Conservation (phyloP, 2,113 vertebrate genomes). For the Eira barbara region DNA sequence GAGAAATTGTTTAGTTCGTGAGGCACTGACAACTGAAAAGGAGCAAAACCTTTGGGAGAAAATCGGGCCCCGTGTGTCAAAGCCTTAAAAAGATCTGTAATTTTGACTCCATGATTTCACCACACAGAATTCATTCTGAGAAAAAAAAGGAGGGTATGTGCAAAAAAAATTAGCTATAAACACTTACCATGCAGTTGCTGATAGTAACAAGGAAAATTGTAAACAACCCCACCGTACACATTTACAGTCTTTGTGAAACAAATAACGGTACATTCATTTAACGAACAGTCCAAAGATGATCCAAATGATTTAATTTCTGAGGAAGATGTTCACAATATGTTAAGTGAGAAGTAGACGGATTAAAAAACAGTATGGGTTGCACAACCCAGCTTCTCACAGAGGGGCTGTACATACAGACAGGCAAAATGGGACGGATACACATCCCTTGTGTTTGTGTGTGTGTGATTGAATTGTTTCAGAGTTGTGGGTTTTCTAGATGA, state of each 20-base stretch:
- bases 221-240: neutral
- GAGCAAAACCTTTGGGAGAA: neutral
- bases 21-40: neutral
- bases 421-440: neutral
- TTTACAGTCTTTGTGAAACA: neutral
- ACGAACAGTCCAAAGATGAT: neutral
- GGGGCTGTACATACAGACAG: neutral
- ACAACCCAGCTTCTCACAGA: neutral
- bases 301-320: neutral
- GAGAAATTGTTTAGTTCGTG: neutral
- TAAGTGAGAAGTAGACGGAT: neutral
- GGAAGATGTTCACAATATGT: neutral
- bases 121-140: neutral
- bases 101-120: neutral
- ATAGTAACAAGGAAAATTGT: neutral
- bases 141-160: neutral
- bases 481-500: neutral
- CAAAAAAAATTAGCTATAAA: neutral
- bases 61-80: neutral
- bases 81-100: neutral
- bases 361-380: neutral
- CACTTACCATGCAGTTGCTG: neutral
- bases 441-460: too few species aligned
- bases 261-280: neutral
- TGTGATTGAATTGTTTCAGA: neutral